A percentile compares a stretch with the other conserved stretches of the same genome.
These are phyloP conservation scores for Mastigias papua DNA, from an alignment of 30 jellyfish, hydroid and myxozoan genomes.

Conservation along the genomic window DNA sequence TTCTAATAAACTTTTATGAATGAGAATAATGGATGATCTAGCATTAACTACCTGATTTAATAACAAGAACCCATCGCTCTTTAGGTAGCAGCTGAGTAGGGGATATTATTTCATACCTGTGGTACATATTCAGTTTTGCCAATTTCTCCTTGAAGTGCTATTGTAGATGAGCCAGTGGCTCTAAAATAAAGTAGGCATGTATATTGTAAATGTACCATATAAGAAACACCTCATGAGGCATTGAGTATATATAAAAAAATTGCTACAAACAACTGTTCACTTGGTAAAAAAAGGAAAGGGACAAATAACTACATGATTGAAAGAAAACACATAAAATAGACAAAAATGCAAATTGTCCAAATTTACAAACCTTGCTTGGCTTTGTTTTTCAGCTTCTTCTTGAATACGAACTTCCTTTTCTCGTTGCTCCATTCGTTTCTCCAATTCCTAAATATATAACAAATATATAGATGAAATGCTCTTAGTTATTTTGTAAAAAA, in stretches of 20 bases:
- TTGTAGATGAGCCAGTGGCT: background rate
- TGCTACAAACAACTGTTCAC: background rate
- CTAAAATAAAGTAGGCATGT: background rate
- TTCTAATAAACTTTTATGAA: too few relatives aligned
- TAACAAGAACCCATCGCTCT: too few relatives aligned
- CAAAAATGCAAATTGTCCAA: too few relatives aligned
- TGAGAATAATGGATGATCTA: too few relatives aligned
- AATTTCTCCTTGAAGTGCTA: conserved; percentile 59
- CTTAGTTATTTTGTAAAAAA: background rate
- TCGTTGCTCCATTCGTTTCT: conserved; percentile 68
- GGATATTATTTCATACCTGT: conserved; percentile 77
- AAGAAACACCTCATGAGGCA: background rate
- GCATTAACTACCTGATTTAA: too few relatives aligned
- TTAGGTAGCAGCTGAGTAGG: too few relatives aligned
- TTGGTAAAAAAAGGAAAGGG: background rate
- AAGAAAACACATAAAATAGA: too few relatives aligned
- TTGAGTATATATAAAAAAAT: too few relatives aligned
- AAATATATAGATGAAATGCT: background rate
- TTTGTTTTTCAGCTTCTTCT: conserved; percentile 35
- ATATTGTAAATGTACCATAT: background rate
- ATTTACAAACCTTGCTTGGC: background rate
- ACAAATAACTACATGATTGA: background rate
- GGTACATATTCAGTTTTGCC: conserved; percentile 94
- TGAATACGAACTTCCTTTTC: conserved; percentile 37
- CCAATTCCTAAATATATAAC: conserved; percentile 59